These are phyloP conservation scores for Chaenocephalus aceratus DNA, from an alignment of 2,113 vertebrate genomes.

Conservation along the genomic window DNA sequence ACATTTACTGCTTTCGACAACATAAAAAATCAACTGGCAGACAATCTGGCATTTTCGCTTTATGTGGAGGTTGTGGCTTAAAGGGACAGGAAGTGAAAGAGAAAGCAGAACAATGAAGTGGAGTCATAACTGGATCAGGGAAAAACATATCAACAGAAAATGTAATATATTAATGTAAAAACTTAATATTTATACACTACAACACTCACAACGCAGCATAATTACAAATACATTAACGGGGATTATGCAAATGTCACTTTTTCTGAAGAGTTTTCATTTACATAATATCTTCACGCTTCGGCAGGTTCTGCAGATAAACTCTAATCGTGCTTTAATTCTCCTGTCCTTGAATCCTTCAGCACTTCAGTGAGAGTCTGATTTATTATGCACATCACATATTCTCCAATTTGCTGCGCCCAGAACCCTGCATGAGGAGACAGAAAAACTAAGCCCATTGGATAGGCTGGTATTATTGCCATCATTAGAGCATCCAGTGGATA, in stretches of 20 bases:
- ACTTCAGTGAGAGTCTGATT: constrained; percentile 42
- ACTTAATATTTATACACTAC: constrained; percentile 9
- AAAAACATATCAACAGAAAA: constrained; percentile 4
- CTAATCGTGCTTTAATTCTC: constrained; percentile 52
- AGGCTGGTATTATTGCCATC: constrained; percentile 5
- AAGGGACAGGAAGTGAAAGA: not conserved
- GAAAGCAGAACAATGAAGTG: not conserved
- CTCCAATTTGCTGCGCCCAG: constrained; percentile 22
- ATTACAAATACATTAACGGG: constrained; percentile 53
- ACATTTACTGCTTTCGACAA: not conserved
- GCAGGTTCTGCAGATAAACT: constrained; percentile 53
- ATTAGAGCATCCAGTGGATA: not conserved
- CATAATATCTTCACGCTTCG: constrained; percentile 56
- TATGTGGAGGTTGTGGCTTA: not conserved
- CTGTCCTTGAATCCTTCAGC: constrained; percentile 45
- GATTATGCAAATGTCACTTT: constrained; percentile 46
- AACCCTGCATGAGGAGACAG: constrained; percentile 8
- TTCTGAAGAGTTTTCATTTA: constrained; percentile 47
- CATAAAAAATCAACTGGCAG: not conserved
- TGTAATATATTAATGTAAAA: no score
- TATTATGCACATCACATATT: constrained; percentile 48
- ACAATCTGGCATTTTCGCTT: not conserved
- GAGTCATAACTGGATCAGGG: not conserved
- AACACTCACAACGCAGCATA: constrained; percentile 28
- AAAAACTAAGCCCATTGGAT: not conserved